Conservation (phyloP, 2,888 invertebrate genomes). For the Cheilosia pagana region DNA sequence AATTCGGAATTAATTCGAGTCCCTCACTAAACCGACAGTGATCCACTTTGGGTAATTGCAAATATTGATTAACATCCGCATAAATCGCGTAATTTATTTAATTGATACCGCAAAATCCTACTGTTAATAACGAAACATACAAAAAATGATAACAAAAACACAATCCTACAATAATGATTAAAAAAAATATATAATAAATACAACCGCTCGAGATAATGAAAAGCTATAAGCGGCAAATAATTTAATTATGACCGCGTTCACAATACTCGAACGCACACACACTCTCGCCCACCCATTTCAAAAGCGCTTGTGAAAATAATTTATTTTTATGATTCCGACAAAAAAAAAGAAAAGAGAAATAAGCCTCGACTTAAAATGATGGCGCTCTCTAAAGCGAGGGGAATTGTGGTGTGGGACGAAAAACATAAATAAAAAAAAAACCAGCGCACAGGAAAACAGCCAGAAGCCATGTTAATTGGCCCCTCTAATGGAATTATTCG, state of each 20-base stretch:
- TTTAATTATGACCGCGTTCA: conserved; percentile 60
- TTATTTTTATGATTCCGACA: conserved; percentile 57
- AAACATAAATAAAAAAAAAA: conserved; percentile 1
- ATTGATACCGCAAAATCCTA: conserved; percentile 19
- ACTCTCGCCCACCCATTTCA: conserved; percentile 5
- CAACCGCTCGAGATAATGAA: conserved; percentile 32
- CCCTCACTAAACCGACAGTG: neutral
- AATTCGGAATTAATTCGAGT: neutral
- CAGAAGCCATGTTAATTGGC: conserved; percentile 73
- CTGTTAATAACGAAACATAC: conserved; percentile 17
- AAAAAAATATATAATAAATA: conserved; percentile 12
- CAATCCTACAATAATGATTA: neutral
- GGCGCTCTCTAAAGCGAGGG: neutral
- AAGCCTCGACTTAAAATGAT: conserved; percentile 51
- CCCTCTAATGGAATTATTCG: conserved; percentile 73
- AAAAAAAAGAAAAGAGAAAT: conserved; percentile 39
- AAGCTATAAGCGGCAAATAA: conserved; percentile 57
- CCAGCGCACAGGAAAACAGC: conserved; percentile 30
- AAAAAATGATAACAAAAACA: conserved; percentile 37
- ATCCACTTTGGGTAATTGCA: neutral
- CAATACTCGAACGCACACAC: conserved; percentile 9
- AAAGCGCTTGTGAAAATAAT: conserved; percentile 40
- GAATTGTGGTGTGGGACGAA: neutral
- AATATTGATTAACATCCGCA: conserved; percentile 5
- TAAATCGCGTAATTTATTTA: conserved; percentile 22